These are phyloP conservation scores for Dynastes grantii DNA, from an alignment of 2,888 invertebrate species.

Conservation along the genomic window DNA sequence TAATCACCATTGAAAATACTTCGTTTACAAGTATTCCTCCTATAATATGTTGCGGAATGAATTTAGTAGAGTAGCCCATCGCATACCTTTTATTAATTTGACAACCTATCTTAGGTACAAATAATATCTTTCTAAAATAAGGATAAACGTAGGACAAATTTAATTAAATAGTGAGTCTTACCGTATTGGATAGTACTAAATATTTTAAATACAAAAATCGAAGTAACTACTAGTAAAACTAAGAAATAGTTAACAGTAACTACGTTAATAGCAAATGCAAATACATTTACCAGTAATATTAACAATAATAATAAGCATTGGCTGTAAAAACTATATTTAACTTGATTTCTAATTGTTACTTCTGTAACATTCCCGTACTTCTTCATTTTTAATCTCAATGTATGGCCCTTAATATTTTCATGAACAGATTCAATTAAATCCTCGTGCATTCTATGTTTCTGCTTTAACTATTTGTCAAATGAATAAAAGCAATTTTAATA, in stretches of 20 bases:
- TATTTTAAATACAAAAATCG: constrained; percentile 56
- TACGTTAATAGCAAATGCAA: constrained; percentile 50
- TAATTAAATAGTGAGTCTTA: constrained; percentile 53
- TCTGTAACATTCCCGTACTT: constrained; percentile 53
- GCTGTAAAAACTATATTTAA: constrained; percentile 51
- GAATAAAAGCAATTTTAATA: no score
- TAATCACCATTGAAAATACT: constrained; percentile 69
- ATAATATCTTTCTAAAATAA: constrained; percentile 63
- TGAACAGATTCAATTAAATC: constrained; percentile 47
- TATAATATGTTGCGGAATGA: constrained; percentile 66
- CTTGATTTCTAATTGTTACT: constrained; percentile 55
- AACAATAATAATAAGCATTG: constrained; percentile 53
- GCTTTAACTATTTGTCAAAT: no score
- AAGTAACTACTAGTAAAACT: constrained; percentile 53
- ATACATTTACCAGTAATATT: constrained; percentile 54
- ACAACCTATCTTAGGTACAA: constrained; percentile 67
- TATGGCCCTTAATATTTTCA: constrained; percentile 56
- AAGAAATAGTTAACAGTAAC: constrained; percentile 50
- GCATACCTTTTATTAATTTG: constrained; percentile 66
- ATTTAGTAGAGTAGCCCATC: constrained; percentile 63
- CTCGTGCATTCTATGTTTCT: constrained; percentile 4
- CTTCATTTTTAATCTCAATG: constrained; percentile 50
- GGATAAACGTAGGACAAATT: neutral
- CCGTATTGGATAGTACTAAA: constrained; percentile 62
- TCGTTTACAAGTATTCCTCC: constrained; percentile 70